Percentiles rank a stretch among this genome's conserved stretches.
Evolutionary conservation across 2,888 invertebrate species (phyloP).

Genomic region (Drosophila nigricruria): DNA sequence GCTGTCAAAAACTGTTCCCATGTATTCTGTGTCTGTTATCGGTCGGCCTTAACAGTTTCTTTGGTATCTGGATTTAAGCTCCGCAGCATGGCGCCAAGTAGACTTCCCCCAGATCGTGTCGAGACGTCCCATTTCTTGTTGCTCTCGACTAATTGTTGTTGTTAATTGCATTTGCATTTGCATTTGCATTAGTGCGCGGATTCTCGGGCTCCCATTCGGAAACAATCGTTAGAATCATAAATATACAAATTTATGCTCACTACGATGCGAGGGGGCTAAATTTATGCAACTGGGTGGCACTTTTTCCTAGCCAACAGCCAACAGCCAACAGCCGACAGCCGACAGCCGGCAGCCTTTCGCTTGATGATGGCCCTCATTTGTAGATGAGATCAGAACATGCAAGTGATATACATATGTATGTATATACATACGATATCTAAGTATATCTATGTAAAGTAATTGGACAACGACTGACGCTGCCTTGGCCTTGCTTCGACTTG

Average conservation of each 20-base stretch:
- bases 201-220: constrained; percentile 24
- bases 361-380: constrained; percentile 42
- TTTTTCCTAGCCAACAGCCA: constrained; percentile 34
- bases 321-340: constrained; percentile 9
- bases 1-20: too few species aligned
- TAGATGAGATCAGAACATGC: constrained; percentile 38
- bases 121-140: constrained; percentile 69
- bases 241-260: constrained; percentile 74
- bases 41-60: neutral
- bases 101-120: neutral
- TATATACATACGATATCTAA: neutral
- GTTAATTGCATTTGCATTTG: constrained; percentile 52
- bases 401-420: constrained; percentile 9
- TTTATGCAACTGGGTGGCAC: constrained; percentile 77
- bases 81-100: neutral
- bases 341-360: constrained; percentile 34
- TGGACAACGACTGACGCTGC: constrained; percentile 14
- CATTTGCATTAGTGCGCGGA: constrained; percentile 45
- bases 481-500: constrained; percentile 37
- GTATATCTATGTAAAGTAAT: constrained; percentile 25
- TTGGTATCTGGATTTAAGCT: neutral
- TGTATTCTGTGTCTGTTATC: neutral
- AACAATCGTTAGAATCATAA: constrained; percentile 56
- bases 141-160: constrained; percentile 63
- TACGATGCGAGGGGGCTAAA: constrained; percentile 25